Percentiles rank a stretch among this genome's conserved stretches.
Evolutionary conservation across 2,888 invertebrate genomes (phyloP).

Genomic region (Sphinx pinastri): DNA sequence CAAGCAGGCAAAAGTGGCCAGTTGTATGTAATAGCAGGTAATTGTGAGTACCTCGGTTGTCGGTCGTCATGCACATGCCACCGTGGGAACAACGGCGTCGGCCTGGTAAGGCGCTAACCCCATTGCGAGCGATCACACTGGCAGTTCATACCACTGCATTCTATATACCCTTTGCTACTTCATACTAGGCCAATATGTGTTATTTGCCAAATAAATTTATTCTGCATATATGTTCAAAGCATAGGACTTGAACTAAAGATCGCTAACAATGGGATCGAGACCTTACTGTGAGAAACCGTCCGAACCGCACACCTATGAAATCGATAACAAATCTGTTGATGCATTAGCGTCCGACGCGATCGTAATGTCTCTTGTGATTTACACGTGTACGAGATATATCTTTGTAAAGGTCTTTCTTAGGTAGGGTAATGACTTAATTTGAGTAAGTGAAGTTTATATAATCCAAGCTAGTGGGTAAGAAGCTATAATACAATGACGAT

Average conservation of each 20-base stretch:
- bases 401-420: not conserved
- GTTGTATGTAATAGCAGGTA: conserved; percentile 40
- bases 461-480: no score
- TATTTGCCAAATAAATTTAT: no score
- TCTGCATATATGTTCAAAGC: no score
- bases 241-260: no score
- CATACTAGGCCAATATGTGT: no score
- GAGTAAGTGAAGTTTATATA: no score
- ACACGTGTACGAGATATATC: not conserved
- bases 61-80: conserved; percentile 42
- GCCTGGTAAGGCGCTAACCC: conserved; percentile 38
- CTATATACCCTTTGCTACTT: no score
- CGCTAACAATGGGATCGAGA: not conserved
- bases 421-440: not conserved
- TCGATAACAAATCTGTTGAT: conserved; percentile 42
- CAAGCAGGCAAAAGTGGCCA: conserved; percentile 33
- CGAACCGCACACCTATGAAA: conserved; percentile 42
- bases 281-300: conserved; percentile 41
- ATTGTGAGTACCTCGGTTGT: conserved; percentile 39
- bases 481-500: no score
- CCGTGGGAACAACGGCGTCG: conserved; percentile 57
- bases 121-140: no score
- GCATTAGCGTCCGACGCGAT: conserved; percentile 26
- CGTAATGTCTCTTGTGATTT: conserved; percentile 4
- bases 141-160: no score